These are phyloP conservation scores for Limanda limanda DNA, from an alignment of 2,113 vertebrate species.

Conservation along the genomic window DNA sequence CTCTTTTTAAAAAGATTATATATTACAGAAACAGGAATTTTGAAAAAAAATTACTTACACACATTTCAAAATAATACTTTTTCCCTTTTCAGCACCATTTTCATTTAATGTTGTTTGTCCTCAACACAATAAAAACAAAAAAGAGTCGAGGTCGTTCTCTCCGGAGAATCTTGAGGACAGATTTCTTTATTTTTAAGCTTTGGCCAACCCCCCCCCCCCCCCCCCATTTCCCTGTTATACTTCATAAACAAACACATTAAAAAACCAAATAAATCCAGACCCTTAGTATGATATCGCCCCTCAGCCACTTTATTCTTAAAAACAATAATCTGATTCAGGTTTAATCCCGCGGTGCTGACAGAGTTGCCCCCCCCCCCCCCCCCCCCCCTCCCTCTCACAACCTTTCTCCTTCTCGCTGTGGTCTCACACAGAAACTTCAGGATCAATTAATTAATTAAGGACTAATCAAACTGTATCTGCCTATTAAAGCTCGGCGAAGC, in stretches of 20 bases:
- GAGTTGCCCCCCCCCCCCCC: slow-evolving; percentile 51
- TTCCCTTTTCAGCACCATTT: slow-evolving; percentile 82
- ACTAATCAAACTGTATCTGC: neutral
- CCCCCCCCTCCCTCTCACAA: slow-evolving; percentile 59
- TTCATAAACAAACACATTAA: slow-evolving; percentile 41
- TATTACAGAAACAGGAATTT: slow-evolving; percentile 85
- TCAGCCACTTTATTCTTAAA: neutral
- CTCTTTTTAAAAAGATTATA: slow-evolving; percentile 86
- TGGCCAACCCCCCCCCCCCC: slow-evolving; percentile 24
- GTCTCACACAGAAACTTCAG: slow-evolving; percentile 31
- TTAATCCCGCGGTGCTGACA: neutral
- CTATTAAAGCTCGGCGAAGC: neutral
- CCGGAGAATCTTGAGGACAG: slow-evolving; percentile 59
- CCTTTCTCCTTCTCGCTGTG: slow-evolving; percentile 41
- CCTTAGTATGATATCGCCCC: slow-evolving; percentile 39
- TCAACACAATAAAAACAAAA: slow-evolving; percentile 69
- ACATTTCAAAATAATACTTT: slow-evolving; percentile 83
- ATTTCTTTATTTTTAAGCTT: slow-evolving; percentile 48
- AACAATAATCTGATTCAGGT: neutral
- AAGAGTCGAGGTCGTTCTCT: slow-evolving; percentile 61
- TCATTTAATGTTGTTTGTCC: slow-evolving; percentile 66
- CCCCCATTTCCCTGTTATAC: slow-evolving; percentile 53
- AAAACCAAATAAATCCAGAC: slow-evolving; percentile 50
- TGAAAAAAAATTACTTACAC: slow-evolving; percentile 85
- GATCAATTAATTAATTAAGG: neutral